Percentiles rank a stretch among this genome's conserved stretches.
Evolutionary conservation across 2,113 vertebrate genomes (phyloP).

Genomic region (Alces alces): DNA sequence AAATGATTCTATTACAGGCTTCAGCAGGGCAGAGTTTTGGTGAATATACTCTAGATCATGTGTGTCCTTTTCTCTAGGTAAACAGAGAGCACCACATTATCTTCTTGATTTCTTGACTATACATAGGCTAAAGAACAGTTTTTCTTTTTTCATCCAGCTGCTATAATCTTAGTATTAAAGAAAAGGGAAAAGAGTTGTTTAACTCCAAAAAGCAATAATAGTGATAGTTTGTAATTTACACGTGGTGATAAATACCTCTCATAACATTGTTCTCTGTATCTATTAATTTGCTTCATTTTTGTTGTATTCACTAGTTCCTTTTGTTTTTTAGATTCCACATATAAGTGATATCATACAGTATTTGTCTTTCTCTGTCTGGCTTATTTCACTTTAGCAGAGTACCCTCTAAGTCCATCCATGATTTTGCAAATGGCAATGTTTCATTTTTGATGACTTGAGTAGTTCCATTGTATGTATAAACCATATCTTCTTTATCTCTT

Average conservation of each 20-base stretch:
- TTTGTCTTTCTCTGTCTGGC: neutral
- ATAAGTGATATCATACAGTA: neutral
- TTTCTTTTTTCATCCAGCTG: conserved; percentile 54
- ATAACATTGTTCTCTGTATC: conserved; percentile 55
- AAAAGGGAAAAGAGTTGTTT: conserved; percentile 69
- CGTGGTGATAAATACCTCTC: conserved; percentile 66
- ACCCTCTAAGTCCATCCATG: neutral
- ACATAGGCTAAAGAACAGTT: conserved; percentile 33
- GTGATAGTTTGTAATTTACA: conserved; percentile 72
- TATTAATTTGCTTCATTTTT: neutral
- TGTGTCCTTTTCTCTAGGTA: neutral
- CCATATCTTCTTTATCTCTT: neutral
- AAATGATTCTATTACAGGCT: neutral
- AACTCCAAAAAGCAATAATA: conserved; percentile 72
- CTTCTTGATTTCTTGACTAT: conserved; percentile 50
- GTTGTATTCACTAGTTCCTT: neutral
- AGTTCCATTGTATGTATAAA: neutral
- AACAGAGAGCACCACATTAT: neutral
- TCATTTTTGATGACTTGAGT: neutral
- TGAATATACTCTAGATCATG: neutral
- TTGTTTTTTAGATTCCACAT: neutral
- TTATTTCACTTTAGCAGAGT: neutral
- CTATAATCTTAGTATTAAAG: conserved; percentile 67
- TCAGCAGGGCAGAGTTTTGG: neutral
- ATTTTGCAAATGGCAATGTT: neutral